phyloP scores from a whole-genome alignment of 2,888 invertebrate genomes.

The Meiosimyza decipiens region DNA sequence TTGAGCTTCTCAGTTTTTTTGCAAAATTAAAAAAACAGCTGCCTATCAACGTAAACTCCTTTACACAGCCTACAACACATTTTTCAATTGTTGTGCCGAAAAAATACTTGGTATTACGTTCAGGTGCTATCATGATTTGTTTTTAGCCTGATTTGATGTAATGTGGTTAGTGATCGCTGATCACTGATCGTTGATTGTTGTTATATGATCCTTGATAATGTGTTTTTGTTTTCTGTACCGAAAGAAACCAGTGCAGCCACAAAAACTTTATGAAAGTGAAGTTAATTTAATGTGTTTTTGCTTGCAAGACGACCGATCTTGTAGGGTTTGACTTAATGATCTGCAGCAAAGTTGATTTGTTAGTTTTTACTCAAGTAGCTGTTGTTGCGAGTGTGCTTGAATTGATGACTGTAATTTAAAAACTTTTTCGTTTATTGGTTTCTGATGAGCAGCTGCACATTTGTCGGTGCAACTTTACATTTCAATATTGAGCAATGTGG shows the following conservation, averaged over 20 bases:
- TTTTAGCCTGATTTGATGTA: constrained; percentile 24
- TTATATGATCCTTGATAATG: constrained; percentile 12
- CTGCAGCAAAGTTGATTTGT: too few relatives aligned
- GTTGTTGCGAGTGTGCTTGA: too few relatives aligned
- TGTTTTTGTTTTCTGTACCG: background rate
- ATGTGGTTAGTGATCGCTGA: constrained; percentile 5
- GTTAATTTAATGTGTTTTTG: constrained; percentile 3
- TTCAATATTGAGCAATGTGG: too few relatives aligned
- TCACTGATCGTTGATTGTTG: constrained; percentile 14
- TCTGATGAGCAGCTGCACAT: too few relatives aligned
- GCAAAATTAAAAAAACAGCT: constrained; percentile 8
- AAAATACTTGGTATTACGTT: constrained; percentile 21
- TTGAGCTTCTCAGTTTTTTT: constrained; percentile 5
- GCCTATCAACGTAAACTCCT: background rate
- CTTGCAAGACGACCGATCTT: background rate
- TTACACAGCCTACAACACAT: background rate
- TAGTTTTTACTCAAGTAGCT: too few relatives aligned
- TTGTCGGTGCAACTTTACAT: too few relatives aligned
- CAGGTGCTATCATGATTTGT: constrained; percentile 28
- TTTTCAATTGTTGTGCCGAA: constrained; percentile 13
- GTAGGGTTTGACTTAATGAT: too few relatives aligned
- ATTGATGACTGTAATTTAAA: too few relatives aligned
- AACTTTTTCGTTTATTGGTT: too few relatives aligned
- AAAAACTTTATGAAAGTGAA: constrained; percentile 22
- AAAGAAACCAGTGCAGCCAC: background rate